Conservation (phyloP, 37 sponge, comb jelly and placozoan genomes). For the Oscarella lobularis region DNA sequence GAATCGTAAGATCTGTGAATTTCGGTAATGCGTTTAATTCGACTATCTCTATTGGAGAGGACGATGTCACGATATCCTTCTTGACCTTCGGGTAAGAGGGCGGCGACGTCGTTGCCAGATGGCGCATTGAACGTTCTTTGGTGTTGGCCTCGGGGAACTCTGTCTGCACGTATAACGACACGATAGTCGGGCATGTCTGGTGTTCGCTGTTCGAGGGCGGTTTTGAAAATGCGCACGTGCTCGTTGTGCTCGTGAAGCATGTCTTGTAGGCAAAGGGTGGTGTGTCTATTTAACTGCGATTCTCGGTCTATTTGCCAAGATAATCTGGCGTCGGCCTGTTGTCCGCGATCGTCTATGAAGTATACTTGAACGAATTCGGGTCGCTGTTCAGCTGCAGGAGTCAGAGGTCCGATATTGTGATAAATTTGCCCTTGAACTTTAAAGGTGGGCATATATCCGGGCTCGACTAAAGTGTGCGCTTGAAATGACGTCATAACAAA, state of each 20-base stretch:
- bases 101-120: slow-evolving; percentile 10
- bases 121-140: slow-evolving; percentile 16
- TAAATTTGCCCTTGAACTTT: slow-evolving; percentile 22
- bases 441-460: slow-evolving; percentile 28
- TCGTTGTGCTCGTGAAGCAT: slow-evolving; percentile 4
- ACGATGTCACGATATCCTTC: slow-evolving; percentile 19
- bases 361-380: slow-evolving; percentile 17
- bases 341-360: slow-evolving; percentile 5
- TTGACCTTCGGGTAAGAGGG: slow-evolving; percentile 10
- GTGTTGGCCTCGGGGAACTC: slow-evolving; percentile 9
- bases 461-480: no score
- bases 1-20: slow-evolving; percentile 12
- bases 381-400: slow-evolving; percentile 15
- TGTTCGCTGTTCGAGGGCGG: slow-evolving; percentile 1
- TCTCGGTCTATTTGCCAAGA: no score
- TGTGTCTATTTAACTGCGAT: no score
- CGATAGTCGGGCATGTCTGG: background rate
- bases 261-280: slow-evolving; percentile 10
- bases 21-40: slow-evolving; percentile 7
- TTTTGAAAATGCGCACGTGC: slow-evolving; percentile 11
- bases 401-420: slow-evolving; percentile 14
- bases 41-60: background rate
- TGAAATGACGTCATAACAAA: no score
- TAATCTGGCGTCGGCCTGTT: no score
- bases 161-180: slow-evolving; percentile 12